These are phyloP conservation scores for Channa maculata DNA, from an alignment of 2,113 vertebrate species.

Conservation along the genomic window DNA sequence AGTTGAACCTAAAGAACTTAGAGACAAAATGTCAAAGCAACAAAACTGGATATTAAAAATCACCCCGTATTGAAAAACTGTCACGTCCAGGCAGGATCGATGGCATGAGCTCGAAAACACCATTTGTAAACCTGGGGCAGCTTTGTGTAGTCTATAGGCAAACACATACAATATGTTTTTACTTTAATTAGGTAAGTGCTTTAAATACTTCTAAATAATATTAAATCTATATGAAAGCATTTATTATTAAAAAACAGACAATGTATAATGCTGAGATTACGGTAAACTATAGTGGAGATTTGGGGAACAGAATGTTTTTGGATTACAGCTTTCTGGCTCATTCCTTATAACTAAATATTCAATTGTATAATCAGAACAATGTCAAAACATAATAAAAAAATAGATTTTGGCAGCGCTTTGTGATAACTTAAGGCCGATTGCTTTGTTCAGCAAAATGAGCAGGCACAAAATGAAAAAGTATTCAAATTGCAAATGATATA, in stretches of 20 bases:
- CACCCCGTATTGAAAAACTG: conserved; percentile 19
- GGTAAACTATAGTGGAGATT: too few relatives aligned
- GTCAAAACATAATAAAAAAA: too few relatives aligned
- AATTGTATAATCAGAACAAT: too few relatives aligned
- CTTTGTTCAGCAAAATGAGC: too few relatives aligned
- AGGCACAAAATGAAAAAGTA: too few relatives aligned
- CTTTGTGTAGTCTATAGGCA: not conserved
- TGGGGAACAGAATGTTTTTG: too few relatives aligned
- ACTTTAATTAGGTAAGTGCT: not conserved
- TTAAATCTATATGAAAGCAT: not conserved
- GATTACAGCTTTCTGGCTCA: too few relatives aligned
- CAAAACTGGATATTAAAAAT: conserved; percentile 21
- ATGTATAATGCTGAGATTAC: too few relatives aligned
- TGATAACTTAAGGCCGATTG: too few relatives aligned
- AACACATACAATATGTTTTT: not conserved
- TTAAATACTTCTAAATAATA: not conserved
- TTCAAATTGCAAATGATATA: too few relatives aligned
- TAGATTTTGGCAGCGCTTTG: too few relatives aligned
- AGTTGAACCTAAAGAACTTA: not conserved
- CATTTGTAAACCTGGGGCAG: not conserved
- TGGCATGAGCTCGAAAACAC: conserved; percentile 17
- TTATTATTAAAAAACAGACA: not conserved
- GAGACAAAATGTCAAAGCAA: conserved; percentile 11
- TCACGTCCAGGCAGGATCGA: not conserved
- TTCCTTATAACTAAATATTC: too few relatives aligned